Base-by-base conservation (phyloP, 2,113 vertebrate species). In the Neolamprologus ventralis region DNA sequence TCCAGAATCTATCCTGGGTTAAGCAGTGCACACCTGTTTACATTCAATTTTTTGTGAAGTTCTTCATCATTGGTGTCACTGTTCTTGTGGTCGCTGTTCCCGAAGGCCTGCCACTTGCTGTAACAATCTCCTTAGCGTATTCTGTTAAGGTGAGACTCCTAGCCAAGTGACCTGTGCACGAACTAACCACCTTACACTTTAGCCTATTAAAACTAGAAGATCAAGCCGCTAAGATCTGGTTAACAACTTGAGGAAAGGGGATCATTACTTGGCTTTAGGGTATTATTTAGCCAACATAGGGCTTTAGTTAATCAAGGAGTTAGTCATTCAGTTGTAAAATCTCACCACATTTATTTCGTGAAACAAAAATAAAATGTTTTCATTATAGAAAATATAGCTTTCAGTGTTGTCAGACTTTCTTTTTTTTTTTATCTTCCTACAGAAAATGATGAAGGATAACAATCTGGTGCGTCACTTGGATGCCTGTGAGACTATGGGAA, bases 361-460 rank as follows among this genome's bases (percentile, higher is more conserved):
- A 49, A 31, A 51, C 73, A 78, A 78, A 55, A 40, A 13, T 54
- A 82, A 83, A 12, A 23, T 28, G 7, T 49, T 9, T 63, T 26
- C 2, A 73, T 19, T 31, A 55, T 75, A 73, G 6, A 49, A 35
- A 55, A 49, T 83, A 35, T 53, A 31, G 31, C 4, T 47, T 82
- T 33, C n/a, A 37, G 4, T 13, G 4, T 75, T 28, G 16, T 83
- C 12, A 80, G 26, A 47, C 42, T 9, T 21, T 14, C 1, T 58
- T 42, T 40, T 37, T 49, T 49, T 79, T n/a, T 81, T 23, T 11
- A 16, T 79, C 54, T 45, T 87, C 6, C 26, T 17, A 13, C 95
- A 99, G 98, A 99, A 99, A 99, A 99, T 99, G 98, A 99, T 99
- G 98, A 99, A 98, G 92, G 98, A 99, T 94, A 99, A 99, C 95